These are phyloP conservation scores for Drosophila willistoni DNA, from an alignment of 1,140 invertebrate species.

Conservation along the genomic window DNA sequence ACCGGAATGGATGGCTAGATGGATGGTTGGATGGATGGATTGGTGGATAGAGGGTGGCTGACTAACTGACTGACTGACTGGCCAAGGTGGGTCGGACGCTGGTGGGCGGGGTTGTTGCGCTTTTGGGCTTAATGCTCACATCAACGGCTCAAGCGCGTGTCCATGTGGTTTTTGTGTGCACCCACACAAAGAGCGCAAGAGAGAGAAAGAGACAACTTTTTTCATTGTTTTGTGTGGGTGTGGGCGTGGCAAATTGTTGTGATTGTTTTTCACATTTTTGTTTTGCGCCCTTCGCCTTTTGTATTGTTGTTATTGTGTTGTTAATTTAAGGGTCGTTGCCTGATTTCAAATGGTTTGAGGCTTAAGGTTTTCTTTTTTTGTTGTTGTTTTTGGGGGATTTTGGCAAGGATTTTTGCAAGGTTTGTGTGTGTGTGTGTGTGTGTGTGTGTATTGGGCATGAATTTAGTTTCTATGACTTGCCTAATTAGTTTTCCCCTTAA, in stretches of 20 bases:
- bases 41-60: constrained; percentile 20
- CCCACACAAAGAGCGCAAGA: neutral
- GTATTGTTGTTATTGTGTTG: constrained; percentile 4
- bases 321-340: constrained; percentile 17
- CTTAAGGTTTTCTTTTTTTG: constrained; percentile 6
- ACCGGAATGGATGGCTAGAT: constrained; percentile 1
- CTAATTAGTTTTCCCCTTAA: neutral
- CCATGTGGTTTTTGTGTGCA: constrained; percentile 59
- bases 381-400: neutral
- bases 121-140: constrained; percentile 44
- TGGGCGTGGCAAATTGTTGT: constrained; percentile 81
- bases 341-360: constrained; percentile 15
- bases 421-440: neutral
- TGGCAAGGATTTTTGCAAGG: neutral
- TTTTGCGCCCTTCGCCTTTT: constrained; percentile 20
- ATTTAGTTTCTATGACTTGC: constrained; percentile 3
- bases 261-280: constrained; percentile 67
- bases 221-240: constrained; percentile 21
- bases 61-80: constrained; percentile 1
- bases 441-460: neutral
- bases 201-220: constrained; percentile 1
- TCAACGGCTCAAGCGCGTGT: constrained; percentile 64
- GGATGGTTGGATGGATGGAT: constrained; percentile 2
- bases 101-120: constrained; percentile 15
- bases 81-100: neutral